Evolutionary conservation across 2,797 vertebrate genomes (phyloP), one percentile per base, ranked within the genome.

Genomic region (Takifugu rubripes): DNA sequence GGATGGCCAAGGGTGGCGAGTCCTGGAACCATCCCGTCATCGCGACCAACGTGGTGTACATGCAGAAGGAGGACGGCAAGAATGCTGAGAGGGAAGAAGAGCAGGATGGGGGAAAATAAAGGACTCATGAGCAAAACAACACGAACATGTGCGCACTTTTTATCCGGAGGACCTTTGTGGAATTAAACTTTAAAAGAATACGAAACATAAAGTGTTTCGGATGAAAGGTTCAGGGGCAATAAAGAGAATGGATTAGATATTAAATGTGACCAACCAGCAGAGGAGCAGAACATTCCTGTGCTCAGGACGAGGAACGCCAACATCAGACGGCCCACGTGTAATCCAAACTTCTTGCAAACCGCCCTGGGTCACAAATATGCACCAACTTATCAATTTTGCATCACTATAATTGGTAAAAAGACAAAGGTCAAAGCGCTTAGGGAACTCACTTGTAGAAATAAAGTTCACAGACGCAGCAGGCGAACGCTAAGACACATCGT

Each of bases 1-100:
- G 70, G 50, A 99, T 84, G 1, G 97, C 96, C 64, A 98, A 73
- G 0, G 92, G 91, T 14, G 91, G 87, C 5, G 86, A 94, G 73
- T 97, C 96, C 91, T 95, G 95, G 66, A 95, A 99, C 97, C 97
- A 99, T 53, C 97, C 96, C 0, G 96, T 97, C 94, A 98, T 94
- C 54, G 97, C 96, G 25, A 99, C 74, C 81, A 97, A 52, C 0
- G 96, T 98, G 6, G 93, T 94, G 33, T 97, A 98, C 97, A 99
- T 99, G 74, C 96, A 99, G 89, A 99, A 99, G 47, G 93, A 96
- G 67, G 96, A 98, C 10, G 97, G 97, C 14, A 99, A 92, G 76
- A 96, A 98, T 11, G 97, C 97, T 99, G 87, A 3, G 27, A 66
- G 61, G 17, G 66, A 64, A 60, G 1, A 57, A 55, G 10, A 36